Evolutionary conservation across 2,113 vertebrate species (phyloP).

Genomic region (Aix galericulata): DNA sequence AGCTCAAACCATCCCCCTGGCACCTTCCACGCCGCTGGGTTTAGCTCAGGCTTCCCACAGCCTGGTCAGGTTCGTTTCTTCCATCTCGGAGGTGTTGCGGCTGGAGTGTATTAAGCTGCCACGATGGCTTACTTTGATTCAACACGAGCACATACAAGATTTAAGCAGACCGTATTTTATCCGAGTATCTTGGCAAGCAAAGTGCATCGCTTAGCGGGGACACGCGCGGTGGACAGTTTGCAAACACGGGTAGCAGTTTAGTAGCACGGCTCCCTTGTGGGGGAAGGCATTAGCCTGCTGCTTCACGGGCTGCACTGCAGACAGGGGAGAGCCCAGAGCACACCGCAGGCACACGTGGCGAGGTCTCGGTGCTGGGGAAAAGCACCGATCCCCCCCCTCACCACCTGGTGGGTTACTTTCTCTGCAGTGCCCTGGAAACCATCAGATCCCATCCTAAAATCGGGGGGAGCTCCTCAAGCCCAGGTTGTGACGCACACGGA

Average conservation of each 20-base stretch:
- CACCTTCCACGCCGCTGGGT: neutral
- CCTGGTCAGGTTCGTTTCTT: neutral
- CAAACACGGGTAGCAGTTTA: conserved; percentile 17
- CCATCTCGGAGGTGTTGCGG: neutral
- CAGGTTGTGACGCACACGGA: neutral
- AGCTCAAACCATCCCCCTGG: neutral
- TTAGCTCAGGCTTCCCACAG: neutral
- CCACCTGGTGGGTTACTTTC: neutral
- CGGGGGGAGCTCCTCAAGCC: neutral
- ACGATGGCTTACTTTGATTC: neutral
- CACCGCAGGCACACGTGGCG: neutral
- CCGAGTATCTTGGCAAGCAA: neutral
- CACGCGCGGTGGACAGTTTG: neutral
- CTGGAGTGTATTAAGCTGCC: conserved; percentile 49
- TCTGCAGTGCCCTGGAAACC: neutral
- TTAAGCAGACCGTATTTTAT: conserved; percentile 11
- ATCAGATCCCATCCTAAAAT: neutral
- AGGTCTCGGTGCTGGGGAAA: neutral
- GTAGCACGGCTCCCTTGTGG: neutral
- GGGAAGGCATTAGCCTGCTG: neutral
- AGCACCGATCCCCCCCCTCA: neutral
- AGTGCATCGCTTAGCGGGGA: conserved; percentile 20
- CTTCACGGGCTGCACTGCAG: conserved; percentile 4
- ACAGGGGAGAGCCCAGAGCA: neutral
- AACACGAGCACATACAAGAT: conserved; percentile 22